phyloP scores from a whole-genome alignment of 2,113 vertebrate genomes.

The Tretioscincus oriximinensis region DNA sequence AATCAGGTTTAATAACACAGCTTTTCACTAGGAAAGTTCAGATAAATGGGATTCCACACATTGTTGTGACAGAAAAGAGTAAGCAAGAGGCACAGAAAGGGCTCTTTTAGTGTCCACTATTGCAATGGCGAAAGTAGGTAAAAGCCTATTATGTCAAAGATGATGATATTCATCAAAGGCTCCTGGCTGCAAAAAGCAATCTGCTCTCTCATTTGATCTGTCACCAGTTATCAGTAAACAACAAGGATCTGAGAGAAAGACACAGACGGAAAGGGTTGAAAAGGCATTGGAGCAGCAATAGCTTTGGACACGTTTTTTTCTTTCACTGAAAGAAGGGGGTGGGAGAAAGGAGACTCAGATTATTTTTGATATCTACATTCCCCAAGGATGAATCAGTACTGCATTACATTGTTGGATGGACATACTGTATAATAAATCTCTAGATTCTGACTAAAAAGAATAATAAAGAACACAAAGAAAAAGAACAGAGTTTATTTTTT shows the following conservation, averaged over 20 bases:
- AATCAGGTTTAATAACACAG: neutral
- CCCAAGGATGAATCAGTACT: neutral
- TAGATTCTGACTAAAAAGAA: neutral
- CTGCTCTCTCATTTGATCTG: constrained; percentile 12
- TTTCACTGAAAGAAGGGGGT: neutral
- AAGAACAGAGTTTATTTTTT: no score
- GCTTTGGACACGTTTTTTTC: neutral
- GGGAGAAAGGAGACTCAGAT: neutral
- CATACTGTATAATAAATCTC: neutral
- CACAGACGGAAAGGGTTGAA: neutral
- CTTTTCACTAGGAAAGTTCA: constrained; percentile 12
- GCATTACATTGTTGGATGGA: neutral
- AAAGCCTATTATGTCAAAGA: neutral
- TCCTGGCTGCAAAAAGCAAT: neutral
- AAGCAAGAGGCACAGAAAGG: neutral
- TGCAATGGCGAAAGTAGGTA: neutral
- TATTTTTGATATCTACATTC: neutral
- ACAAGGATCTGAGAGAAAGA: neutral
- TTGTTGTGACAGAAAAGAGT: constrained; percentile 2
- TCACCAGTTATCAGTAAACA: constrained; percentile 15
- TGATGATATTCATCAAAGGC: constrained; percentile 23
- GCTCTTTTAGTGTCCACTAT: neutral
- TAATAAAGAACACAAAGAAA: no score
- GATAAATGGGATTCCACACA: constrained; percentile 26
- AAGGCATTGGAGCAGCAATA: rapidly evolving